Percentiles rank a stretch among this genome's conserved stretches.
Conservation (phyloP, 37 sponge, comb jelly and placozoan species). For the Aphrocallistes beatrix region DNA sequence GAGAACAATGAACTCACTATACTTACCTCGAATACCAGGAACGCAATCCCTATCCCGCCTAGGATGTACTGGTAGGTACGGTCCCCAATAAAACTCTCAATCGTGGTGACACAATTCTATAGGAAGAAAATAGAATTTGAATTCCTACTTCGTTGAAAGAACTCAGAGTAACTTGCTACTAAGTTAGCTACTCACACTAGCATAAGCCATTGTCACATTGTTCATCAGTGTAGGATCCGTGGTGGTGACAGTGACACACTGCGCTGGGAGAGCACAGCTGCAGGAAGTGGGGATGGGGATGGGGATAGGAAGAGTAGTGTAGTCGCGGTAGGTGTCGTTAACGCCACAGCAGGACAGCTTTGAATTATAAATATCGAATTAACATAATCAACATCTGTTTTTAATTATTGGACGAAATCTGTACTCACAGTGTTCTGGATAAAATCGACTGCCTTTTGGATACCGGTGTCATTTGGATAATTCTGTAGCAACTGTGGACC, state of each 20-base stretch:
- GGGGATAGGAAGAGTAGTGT: background rate
- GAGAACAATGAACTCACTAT: no score
- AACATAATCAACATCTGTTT: background rate
- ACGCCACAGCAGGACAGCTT: background rate
- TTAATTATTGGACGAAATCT: background rate
- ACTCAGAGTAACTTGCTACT: no score
- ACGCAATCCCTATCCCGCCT: background rate
- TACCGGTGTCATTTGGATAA: background rate
- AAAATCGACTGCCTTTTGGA: background rate
- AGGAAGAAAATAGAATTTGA: no score
- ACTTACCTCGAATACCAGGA: constrained; percentile 1
- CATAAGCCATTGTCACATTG: background rate
- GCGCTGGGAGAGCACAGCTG: background rate
- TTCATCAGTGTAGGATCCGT: background rate
- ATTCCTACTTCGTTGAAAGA: no score
- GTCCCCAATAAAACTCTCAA: background rate
- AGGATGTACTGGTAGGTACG: background rate
- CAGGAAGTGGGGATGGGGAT: background rate
- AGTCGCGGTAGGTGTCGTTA: background rate
- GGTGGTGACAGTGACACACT: background rate
- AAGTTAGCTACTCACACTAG: background rate
- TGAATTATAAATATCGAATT: background rate
- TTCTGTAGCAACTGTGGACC: background rate
- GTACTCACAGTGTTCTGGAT: background rate
- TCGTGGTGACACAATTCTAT: background rate